A percentile compares a stretch with the other conserved stretches of the same genome.
phyloP scores from a whole-genome alignment of 2,113 vertebrate genomes.

The Dolichallabes microphthalmus region DNA sequence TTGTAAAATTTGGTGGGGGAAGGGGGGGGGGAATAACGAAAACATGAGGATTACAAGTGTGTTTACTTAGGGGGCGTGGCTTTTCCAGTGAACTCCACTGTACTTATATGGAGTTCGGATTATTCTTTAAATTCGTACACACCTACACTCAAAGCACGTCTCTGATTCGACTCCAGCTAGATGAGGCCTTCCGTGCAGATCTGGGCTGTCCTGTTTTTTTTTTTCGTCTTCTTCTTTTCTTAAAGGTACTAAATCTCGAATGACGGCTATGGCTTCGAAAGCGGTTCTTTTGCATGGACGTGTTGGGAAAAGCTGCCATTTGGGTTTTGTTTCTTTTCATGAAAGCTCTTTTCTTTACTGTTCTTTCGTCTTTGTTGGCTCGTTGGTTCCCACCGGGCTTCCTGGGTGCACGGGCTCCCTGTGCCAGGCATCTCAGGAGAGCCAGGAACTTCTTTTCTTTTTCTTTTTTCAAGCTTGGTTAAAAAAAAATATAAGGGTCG shows the following conservation, averaged over 20 bases:
- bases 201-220: not conserved
- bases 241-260: constrained; percentile 19
- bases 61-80: not conserved
- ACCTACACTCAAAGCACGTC: not conserved
- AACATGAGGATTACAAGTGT: not conserved
- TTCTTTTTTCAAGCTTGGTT: constrained; percentile 30
- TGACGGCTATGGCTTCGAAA: not conserved
- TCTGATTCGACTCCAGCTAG: not conserved
- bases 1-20: not conserved
- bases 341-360: constrained; percentile 46
- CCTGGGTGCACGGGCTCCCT: constrained; percentile 53
- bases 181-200: not conserved
- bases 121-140: not conserved
- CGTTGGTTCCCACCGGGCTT: constrained; percentile 57
- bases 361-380: constrained; percentile 50
- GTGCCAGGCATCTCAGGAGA: constrained; percentile 55
- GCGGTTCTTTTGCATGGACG: constrained; percentile 24
- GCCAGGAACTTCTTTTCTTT: constrained; percentile 29
- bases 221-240: not conserved
- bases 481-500: constrained; percentile 53
- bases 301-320: constrained; percentile 25
- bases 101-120: not conserved
- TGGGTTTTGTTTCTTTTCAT: constrained; percentile 42
- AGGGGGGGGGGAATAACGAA: no score
- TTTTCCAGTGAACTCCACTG: no score